These are phyloP conservation scores for Melanotaenia parkinsoni DNA, from an alignment of 2,797 vertebrate genomes.

Conservation along the genomic window DNA sequence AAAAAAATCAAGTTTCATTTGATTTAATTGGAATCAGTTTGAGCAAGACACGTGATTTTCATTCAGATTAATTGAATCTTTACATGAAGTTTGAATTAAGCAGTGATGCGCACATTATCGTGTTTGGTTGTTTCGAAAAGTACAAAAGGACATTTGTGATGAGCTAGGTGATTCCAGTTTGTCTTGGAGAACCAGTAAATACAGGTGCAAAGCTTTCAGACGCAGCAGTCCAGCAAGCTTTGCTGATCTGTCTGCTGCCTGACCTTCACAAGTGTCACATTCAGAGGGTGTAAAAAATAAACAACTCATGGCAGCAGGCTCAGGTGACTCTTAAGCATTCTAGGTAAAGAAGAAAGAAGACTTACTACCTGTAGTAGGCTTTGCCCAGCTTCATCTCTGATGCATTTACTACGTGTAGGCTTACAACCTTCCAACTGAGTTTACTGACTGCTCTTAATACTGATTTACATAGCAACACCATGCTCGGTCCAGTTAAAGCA, in stretches of 20 bases:
- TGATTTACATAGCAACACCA: conserved; percentile 14
- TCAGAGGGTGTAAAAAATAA: conserved; percentile 61
- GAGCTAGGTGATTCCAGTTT: conserved; percentile 40
- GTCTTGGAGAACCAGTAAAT: conserved; percentile 58
- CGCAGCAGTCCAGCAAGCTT: conserved; percentile 61
- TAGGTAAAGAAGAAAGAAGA: conserved; percentile 31
- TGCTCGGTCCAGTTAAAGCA: conserved; percentile 15
- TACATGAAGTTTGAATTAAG: not conserved
- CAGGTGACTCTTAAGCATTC: conserved; percentile 37
- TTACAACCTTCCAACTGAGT: conserved; percentile 7
- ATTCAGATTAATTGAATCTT: conserved; percentile 16
- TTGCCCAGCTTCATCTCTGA: no score
- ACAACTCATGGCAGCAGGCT: conserved; percentile 47
- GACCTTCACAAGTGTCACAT: conserved; percentile 87
- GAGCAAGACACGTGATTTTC: conserved; percentile 6
- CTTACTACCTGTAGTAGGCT: not conserved
- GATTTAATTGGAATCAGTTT: conserved; percentile 14
- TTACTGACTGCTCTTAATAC: conserved; percentile 23
- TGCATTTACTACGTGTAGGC: not conserved
- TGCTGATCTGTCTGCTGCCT: conserved; percentile 77
- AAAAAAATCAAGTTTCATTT: conserved; percentile 14
- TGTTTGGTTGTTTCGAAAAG: conserved; percentile 5
- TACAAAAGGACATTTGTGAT: not conserved
- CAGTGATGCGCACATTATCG: not conserved
- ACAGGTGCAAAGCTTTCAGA: conserved; percentile 66